phyloP scores from a whole-genome alignment of 2,888 invertebrate species.

The Tenthredo notha region DNA sequence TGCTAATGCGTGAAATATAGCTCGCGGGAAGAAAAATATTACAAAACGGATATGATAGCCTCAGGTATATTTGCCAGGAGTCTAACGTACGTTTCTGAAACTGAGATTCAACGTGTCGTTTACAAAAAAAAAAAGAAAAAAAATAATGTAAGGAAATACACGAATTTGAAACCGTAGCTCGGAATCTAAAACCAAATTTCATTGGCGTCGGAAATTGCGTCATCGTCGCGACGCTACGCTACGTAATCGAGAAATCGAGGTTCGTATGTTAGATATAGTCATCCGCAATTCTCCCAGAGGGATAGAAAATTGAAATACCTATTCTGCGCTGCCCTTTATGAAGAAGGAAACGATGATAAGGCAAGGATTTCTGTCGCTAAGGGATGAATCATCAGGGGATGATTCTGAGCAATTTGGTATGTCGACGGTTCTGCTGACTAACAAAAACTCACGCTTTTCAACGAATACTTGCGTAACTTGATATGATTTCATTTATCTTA shows the following conservation, averaged over 20 bases:
- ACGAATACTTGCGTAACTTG: background rate
- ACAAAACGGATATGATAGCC: background rate
- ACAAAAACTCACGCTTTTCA: background rate
- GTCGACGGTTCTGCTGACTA: slow-evolving; percentile 22
- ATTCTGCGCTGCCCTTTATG: background rate
- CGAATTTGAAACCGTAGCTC: background rate
- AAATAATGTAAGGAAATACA: background rate
- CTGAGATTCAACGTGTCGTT: background rate
- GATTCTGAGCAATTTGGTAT: background rate
- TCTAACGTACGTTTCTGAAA: background rate
- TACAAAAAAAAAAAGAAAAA: background rate
- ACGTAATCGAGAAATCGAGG: background rate
- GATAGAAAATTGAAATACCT: background rate
- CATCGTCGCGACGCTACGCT: background rate
- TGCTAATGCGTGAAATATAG: background rate
- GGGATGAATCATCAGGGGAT: slow-evolving; percentile 33
- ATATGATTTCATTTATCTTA: background rate
- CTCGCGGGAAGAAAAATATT: background rate
- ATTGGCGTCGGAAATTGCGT: background rate
- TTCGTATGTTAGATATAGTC: background rate
- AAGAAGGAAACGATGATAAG: background rate
- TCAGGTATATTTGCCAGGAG: background rate
- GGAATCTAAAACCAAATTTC: background rate
- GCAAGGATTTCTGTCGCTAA: slow-evolving; percentile 1
- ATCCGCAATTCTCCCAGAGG: background rate